Conservation (phyloP, 2,797 vertebrate species). For the Euphonia xanthogaster region DNA sequence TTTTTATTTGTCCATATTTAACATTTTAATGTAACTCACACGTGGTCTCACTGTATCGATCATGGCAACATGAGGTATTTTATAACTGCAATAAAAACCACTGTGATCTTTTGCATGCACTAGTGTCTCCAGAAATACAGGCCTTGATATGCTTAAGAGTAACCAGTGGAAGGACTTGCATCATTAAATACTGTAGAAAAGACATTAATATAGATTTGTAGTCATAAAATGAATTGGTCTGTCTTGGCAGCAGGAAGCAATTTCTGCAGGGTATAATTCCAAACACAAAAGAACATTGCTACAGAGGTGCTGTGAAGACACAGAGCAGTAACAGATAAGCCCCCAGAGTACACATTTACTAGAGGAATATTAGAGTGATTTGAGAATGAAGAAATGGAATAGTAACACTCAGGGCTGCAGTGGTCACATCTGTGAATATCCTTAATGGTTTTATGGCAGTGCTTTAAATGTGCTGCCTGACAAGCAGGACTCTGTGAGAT, state of each 20-base stretch:
- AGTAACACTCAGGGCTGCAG: not conserved
- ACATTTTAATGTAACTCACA: not conserved
- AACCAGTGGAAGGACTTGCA: not conserved
- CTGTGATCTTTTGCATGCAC: not conserved
- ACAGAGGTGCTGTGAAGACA: not conserved
- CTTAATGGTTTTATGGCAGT: not conserved
- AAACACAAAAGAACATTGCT: not conserved
- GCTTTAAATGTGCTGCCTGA: not conserved
- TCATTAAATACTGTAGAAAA: not conserved
- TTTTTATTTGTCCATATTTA: not conserved
- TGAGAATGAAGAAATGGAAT: not conserved
- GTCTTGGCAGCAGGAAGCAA: not conserved
- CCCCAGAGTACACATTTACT: not conserved
- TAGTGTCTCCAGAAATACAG: not conserved
- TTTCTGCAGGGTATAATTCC: constrained; percentile 38
- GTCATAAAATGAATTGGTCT: constrained; percentile 24
- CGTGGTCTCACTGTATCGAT: not conserved
- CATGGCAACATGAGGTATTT: not conserved
- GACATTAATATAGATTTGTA: constrained; percentile 18
- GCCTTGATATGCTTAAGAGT: not conserved
- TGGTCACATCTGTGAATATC: not conserved
- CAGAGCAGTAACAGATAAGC: not conserved
- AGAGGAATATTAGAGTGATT: not conserved
- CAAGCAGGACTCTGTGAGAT: not conserved
- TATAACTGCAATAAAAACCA: not conserved